phyloP scores from a whole-genome alignment of 2,113 vertebrate species.

The Paramormyrops kingsleyae region DNA sequence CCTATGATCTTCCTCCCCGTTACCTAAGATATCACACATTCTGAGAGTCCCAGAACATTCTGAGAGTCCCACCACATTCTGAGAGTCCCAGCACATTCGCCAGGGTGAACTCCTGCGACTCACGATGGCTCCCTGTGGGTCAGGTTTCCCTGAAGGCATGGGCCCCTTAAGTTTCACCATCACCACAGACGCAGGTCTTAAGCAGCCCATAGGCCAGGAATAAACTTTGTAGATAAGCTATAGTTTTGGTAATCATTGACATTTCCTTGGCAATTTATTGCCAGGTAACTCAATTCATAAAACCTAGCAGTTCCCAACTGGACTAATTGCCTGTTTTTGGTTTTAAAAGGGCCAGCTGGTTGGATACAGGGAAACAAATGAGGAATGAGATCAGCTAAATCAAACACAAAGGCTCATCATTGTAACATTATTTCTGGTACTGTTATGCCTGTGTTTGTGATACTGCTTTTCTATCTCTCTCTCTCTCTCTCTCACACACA shows the following conservation, averaged over 20 bases:
- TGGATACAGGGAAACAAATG: neutral
- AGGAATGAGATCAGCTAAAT: neutral
- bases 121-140: neutral
- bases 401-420: neutral
- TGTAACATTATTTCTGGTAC: neutral
- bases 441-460: neutral
- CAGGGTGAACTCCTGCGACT: neutral
- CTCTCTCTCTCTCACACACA: too few species aligned
- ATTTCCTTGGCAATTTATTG: neutral
- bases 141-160: neutral
- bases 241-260: neutral
- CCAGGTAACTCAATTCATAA: neutral
- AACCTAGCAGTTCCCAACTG: neutral
- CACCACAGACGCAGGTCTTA: neutral
- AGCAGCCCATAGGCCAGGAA: neutral
- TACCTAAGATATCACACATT: neutral
- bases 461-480: neutral
- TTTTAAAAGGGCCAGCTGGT: neutral
- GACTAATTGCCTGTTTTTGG: neutral
- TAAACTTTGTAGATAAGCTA: neutral
- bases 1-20: neutral
- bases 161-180: neutral
- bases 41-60: too few species aligned
- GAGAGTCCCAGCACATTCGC: neutral
- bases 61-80: neutral